phyloP scores from a whole-genome alignment of 2,888 invertebrate species.

The Rhopalosiphum nymphaeae region DNA sequence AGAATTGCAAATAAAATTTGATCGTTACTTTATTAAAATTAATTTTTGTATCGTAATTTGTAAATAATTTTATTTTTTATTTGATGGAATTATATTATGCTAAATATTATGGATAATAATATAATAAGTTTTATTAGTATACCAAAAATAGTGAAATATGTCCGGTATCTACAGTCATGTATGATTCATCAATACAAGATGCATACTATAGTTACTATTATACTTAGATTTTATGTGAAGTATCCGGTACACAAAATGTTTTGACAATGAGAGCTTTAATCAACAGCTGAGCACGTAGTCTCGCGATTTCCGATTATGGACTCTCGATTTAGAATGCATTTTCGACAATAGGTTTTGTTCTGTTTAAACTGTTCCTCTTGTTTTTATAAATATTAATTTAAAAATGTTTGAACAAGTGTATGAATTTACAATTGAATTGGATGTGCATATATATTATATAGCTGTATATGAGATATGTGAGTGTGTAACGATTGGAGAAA shows the following conservation, averaged over 20 bases:
- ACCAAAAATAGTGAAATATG: neutral
- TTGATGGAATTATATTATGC: neutral
- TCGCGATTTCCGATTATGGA: constrained; percentile 51
- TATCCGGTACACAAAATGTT: constrained; percentile 54
- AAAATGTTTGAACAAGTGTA: constrained; percentile 8
- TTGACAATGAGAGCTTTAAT: constrained; percentile 59
- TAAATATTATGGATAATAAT: neutral
- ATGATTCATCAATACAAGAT: constrained; percentile 38
- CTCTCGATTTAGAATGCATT: constrained; percentile 34
- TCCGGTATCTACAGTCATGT: constrained; percentile 3
- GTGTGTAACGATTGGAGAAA: neutral
- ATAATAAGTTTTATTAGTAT: neutral
- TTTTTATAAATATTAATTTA: constrained; percentile 19
- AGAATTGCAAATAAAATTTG: neutral
- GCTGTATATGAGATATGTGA: neutral
- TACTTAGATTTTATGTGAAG: constrained; percentile 39
- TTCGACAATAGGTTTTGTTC: constrained; percentile 43
- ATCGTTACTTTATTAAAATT: neutral
- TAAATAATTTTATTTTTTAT: neutral
- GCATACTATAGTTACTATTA: constrained; percentile 9
- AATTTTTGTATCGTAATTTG: neutral
- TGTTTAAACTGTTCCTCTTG: constrained; percentile 26
- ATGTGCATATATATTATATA: neutral
- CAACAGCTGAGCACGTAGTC: constrained; percentile 55
- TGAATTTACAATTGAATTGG: constrained; percentile 31